Evolutionary conservation across 2,113 vertebrate species (phyloP), one percentile per base, ranked within the genome.

Genomic region (Gobio gobio): DNA sequence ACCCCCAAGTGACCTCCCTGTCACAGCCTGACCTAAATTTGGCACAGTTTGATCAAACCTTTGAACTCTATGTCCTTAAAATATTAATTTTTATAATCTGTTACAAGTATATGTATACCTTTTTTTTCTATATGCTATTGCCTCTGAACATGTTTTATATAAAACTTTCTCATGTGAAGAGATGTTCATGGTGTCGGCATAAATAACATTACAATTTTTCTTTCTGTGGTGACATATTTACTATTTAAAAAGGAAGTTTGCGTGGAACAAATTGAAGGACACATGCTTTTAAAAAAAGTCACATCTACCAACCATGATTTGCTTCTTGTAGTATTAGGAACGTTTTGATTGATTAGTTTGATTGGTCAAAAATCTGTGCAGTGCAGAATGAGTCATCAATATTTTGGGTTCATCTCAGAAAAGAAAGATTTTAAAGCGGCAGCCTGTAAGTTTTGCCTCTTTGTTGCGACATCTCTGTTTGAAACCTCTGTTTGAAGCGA

Each of bases 21-120:
- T 81, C 16, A 49, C 16, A 29, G 26, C 5, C 24, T 81, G 61
- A 81, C 61, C 59, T 68, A 51, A 81, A 81, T 64, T 33, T 10
- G 49, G 8, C 26, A 56, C 26, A 7, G 8, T 66, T 33, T 29
- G 24, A 75, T 80, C 4, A 61, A 78, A 78, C 76, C 12, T 78
- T 61, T 26, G 22, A 36, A 56, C 29, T 58, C 10, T 26, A 51
- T 54, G 3, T 45, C 36, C 7, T 74, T 43, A 3, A 45, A 33
- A 18, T 16, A 10, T 43, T 10, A 20, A 10, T 70, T 8, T 56
- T 56, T 20, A 56, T 20, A 22, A 20, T 56, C 18, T 7, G 20
- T 54, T 12, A 12, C 2, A 54, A 18, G 45, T 47, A 13, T 47
- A 3, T 13, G 0, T 1, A 3, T 20, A 20, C 18, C 2, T 2